Conservation (phyloP, 1,140 invertebrate genomes). For the Euschistus heros region DNA sequence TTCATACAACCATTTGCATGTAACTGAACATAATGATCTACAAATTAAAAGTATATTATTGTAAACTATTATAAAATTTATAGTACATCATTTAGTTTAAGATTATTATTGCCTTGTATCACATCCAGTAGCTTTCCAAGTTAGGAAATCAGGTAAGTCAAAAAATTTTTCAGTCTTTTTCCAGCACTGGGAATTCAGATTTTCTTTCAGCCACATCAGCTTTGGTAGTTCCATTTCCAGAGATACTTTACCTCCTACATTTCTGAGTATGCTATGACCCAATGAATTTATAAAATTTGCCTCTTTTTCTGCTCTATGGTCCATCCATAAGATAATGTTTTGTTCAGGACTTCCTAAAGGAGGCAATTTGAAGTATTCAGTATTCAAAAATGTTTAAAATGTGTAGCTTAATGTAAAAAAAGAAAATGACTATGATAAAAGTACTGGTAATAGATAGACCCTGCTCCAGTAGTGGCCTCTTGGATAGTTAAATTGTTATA, state of each 20-base stretch:
- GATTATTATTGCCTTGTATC: constrained; percentile 45
- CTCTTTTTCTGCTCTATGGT: constrained; percentile 77
- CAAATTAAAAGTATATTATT: background rate
- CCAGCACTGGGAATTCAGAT: constrained; percentile 57
- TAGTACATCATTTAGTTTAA: background rate
- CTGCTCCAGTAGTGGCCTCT: too few relatives aligned
- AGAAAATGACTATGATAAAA: too few relatives aligned
- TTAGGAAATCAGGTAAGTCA: constrained; percentile 88
- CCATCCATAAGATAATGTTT: constrained; percentile 95
- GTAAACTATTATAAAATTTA: background rate
- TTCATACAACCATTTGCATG: constrained; percentile 92
- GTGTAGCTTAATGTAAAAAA: too few relatives aligned
- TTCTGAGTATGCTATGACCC: constrained; percentile 64
- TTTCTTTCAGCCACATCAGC: constrained; percentile 84
- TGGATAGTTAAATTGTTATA: too few relatives aligned
- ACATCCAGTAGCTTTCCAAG: constrained; percentile 77
- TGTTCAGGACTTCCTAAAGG: constrained; percentile 46
- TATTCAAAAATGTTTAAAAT: too few relatives aligned
- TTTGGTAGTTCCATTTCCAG: constrained; percentile 94
- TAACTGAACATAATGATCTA: constrained; percentile 81
- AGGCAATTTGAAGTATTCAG: too few relatives aligned
- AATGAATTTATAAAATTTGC: constrained; percentile 70
- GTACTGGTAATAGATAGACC: too few relatives aligned
- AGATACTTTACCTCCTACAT: constrained; percentile 84
- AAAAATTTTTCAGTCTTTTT: constrained; percentile 62